Base-by-base conservation (phyloP, 2,888 invertebrate species). In the Caradrina clavipalpis region DNA sequence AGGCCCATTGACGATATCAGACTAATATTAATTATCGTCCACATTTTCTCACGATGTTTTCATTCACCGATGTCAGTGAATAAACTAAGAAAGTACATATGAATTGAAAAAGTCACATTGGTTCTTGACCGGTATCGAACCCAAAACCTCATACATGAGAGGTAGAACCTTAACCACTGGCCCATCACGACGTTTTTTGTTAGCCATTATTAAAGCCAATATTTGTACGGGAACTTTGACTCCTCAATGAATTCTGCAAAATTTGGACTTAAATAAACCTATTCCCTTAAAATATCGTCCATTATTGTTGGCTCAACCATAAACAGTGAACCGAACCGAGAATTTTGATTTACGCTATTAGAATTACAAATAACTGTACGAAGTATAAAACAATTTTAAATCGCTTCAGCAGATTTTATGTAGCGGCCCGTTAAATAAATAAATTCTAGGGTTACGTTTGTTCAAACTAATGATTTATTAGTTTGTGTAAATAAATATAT, bases 241-340 rank as follows among this genome's bases (percentile, higher is more conserved):
- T 51, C 0, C 42, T 5, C 56, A 31, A 42, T 45, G 42, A 69
- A n/a, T 69, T 69, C 11, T 39, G n/a, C 21, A 39, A 31, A 42
- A 56, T 19, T 50, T 59, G 2, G 13, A n/a, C 17, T 47, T 35
- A 50, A 50, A 45, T 45, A 56, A 71, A 62, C 10, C 17, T 50
- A 21, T 17, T 26, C 21, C 8, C 22, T 56, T 19, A 19, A 58
- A 74, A 65, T 59, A 55, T 19, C 8, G 49, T 26, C 51, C 54
- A 53, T 68, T 65, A 59, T 54, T 70, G 49, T 73, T 74, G 39
- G 53, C 22, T n/a, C 10, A 70, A 57, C 26, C 59, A 21, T 45
- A 17, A 60, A 70, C 21, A 53, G 49, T 69, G 51, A 59, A 74
- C 51, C 57, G 31, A 13, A 64, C 50, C 47, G 56, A 47, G 31